Base-by-base conservation (phyloP, 2,113 vertebrate genomes). In the Mirounga angustirostris region DNA sequence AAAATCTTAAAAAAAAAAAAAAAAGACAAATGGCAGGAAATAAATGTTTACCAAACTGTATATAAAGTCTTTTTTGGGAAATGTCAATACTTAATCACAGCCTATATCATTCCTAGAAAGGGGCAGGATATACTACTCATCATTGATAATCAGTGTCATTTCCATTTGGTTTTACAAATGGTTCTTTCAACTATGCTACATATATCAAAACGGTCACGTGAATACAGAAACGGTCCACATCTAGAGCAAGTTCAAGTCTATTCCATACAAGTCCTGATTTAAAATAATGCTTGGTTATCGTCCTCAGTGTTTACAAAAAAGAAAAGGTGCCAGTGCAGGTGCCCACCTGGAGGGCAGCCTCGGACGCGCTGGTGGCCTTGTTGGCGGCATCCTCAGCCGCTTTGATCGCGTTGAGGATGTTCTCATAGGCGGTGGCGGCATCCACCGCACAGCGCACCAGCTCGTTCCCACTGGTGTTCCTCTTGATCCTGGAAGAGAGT, bases 351-450 rank as follows among this genome's bases (percentile, higher is more conserved):
- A 99, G 96, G 18, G 99, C 99, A 5, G 99, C 99, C 87, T 99
- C 99, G 2, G 99, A 99, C 1, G 99, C 99, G 4, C 85, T 97
- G 95, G 98, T 98, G 78, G 99, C 99, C 96, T 99, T 99, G 21
- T 98, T 99, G 18, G 99, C 99, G 0, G 99, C 99, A 4, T 99
- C 99, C 95, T 99, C 99, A 0, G 99, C 99, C 0, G 99, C 99
- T 58, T 99, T 99, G 91, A 99, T 99, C 59, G 99, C 99, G 1
- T 99, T 99, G 52, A 99, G 99, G 96, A 99, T 99, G 97, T 99
- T 99, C 96, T 99, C 99, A 67, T 99, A 99, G 78, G 99, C 99
- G 0, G 99, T 99, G 28, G 99, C 99, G 8, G 99, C 99, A 6
- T 99, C 99, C 93, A 99, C 99, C 13, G 99, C 99, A 2, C 99